A percentile compares a stretch with the other conserved stretches of the same genome.
These are phyloP conservation scores for Felis catus DNA, from an alignment of 2,113 vertebrate genomes.

Conservation along the genomic window DNA sequence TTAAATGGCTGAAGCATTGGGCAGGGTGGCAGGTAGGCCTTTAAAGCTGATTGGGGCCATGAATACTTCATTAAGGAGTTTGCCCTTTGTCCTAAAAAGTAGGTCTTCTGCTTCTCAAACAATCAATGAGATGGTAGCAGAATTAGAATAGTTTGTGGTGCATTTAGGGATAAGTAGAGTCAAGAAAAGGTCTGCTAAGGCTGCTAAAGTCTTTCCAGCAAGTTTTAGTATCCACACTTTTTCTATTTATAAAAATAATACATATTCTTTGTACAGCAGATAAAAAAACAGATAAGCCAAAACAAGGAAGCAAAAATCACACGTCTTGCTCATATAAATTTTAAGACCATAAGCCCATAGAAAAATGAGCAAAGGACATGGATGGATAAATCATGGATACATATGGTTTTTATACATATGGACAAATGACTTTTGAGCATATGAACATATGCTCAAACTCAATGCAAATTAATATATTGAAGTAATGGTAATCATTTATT, in stretches of 20 bases:
- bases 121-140: not conserved
- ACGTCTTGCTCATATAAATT: not conserved
- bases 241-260: conserved; percentile 34
- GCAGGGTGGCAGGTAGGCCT: not conserved
- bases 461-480: conserved; percentile 20
- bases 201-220: not conserved
- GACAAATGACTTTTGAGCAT: conserved; percentile 3
- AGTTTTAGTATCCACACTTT: not conserved
- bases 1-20: not conserved
- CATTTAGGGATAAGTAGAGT: not conserved
- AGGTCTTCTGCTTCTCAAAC: not conserved
- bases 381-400: not conserved
- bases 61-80: not conserved
- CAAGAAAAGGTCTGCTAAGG: not conserved
- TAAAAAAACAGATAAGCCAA: not conserved
- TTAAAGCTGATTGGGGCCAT: not conserved
- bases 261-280: not conserved
- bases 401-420: conserved; percentile 34
- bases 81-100: not conserved
- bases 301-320: not conserved
- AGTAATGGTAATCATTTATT: not conserved
- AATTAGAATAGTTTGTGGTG: not conserved
- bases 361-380: not conserved
- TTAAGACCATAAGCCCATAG: not conserved
- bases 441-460: not conserved